These are phyloP conservation scores for Tetrapedia diversipes DNA, from an alignment of 2,888 invertebrate genomes.

Conservation along the genomic window DNA sequence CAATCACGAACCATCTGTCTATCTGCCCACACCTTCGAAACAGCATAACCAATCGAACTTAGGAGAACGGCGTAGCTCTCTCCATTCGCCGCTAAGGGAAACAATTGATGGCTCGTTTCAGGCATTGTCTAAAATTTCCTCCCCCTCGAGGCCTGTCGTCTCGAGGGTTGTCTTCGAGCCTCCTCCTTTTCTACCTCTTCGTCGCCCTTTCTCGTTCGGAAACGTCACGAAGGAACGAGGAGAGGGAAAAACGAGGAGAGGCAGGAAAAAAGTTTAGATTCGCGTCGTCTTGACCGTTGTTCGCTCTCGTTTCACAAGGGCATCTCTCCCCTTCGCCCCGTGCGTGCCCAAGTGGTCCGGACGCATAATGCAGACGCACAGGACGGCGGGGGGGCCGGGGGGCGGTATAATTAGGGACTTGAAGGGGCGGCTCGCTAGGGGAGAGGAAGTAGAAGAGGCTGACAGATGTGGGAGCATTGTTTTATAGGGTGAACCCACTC, in stretches of 20 bases:
- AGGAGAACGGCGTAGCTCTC: neutral
- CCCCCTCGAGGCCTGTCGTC: slow-evolving; percentile 38
- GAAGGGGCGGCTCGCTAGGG: slow-evolving; percentile 79
- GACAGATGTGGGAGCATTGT: slow-evolving; percentile 83
- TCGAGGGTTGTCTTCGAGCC: slow-evolving; percentile 60
- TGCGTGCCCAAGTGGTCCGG: slow-evolving; percentile 82
- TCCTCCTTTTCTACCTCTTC: slow-evolving; percentile 15
- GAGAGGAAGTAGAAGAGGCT: slow-evolving; percentile 81
- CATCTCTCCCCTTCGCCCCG: slow-evolving; percentile 76
- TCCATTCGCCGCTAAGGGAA: neutral
- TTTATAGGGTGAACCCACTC: slow-evolving; percentile 79
- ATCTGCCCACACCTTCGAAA: neutral
- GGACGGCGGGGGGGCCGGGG: slow-evolving; percentile 68
- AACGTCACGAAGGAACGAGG: slow-evolving; percentile 58
- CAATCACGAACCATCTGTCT: slow-evolving; percentile 50
- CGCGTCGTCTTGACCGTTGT: slow-evolving; percentile 78
- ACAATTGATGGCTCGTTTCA: slow-evolving; percentile 18
- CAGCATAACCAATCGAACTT: neutral
- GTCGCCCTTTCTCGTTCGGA: slow-evolving; percentile 47
- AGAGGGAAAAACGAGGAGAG: neutral
- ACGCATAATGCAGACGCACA: slow-evolving; percentile 81
- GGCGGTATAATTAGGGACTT: slow-evolving; percentile 82
- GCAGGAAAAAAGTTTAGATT: slow-evolving; percentile 72
- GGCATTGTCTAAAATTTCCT: slow-evolving; percentile 44
- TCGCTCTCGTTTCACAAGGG: slow-evolving; percentile 75